Evolutionary conservation across 64 coral and sea anemone species (phyloP).

Genomic region (Catalaphyllia jardinei): DNA sequence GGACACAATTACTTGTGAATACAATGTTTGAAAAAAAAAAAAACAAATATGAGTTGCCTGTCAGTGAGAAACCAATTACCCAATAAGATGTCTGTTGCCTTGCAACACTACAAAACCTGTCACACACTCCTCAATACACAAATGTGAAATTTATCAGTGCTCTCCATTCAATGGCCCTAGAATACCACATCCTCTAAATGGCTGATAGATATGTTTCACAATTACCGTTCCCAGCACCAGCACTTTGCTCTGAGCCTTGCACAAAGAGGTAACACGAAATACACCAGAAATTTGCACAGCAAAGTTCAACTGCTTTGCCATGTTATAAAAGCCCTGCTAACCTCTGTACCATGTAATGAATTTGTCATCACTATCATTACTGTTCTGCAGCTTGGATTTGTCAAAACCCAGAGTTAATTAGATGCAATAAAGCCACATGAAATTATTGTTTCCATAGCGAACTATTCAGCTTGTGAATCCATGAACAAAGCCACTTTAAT

Average conservation of each 20-base stretch:
- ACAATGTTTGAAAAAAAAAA: neutral
- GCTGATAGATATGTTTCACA: neutral
- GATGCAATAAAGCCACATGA: neutral
- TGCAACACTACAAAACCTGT: conserved; percentile 1
- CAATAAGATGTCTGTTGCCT: conserved; percentile 14
- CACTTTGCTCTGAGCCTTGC: neutral
- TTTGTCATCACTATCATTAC: neutral
- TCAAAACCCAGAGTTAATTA: neutral
- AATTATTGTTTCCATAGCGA: neutral
- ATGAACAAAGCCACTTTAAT: conserved; percentile 8
- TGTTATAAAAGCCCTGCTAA: neutral
- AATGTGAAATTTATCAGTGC: neutral
- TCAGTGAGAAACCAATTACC: neutral
- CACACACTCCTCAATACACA: neutral
- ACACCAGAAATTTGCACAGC: neutral
- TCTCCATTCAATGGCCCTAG: neutral
- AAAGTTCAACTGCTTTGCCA: neutral
- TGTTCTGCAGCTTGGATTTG: neutral
- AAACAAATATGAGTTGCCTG: neutral
- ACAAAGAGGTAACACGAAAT: neutral
- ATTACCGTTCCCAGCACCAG: neutral
- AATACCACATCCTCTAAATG: neutral
- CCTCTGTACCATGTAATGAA: neutral
- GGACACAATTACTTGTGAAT: neutral
- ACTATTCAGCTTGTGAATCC: neutral